Conservation (phyloP, 2,797 vertebrate genomes). For the Trachurus trachurus region DNA sequence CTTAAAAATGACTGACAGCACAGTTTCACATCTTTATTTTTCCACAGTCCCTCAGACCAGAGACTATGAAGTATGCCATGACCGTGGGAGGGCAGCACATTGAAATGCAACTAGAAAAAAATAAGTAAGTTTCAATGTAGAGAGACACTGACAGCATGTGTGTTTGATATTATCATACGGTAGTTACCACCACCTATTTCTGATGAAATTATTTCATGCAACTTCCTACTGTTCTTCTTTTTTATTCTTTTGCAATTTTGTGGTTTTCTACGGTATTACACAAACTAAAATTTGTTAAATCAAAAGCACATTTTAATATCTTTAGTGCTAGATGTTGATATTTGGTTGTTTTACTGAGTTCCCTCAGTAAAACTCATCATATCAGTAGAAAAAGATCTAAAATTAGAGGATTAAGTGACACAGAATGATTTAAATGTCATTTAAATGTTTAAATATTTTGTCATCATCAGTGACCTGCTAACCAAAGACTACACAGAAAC, state of each 20-base stretch:
- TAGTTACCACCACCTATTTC: no score
- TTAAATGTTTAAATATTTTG: neutral
- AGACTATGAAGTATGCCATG: conserved; percentile 79
- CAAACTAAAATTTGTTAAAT: neutral
- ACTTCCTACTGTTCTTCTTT: neutral
- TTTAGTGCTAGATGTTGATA: neutral
- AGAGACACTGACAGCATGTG: no score
- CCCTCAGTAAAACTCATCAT: neutral
- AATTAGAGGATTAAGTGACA: neutral
- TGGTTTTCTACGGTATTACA: neutral
- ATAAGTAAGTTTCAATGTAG: conserved; percentile 68
- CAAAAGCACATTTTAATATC: neutral
- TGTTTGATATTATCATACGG: neutral
- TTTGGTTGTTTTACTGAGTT: neutral
- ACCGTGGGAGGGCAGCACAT: conserved; percentile 77
- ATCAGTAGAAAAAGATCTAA: neutral
- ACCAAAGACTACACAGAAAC: conserved; percentile 83
- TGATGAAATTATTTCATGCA: no score
- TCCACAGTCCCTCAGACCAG: conserved; percentile 69
- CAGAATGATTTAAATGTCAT: neutral
- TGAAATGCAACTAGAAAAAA: conserved; percentile 83
- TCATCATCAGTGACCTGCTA: conserved; percentile 76
- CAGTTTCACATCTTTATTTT: neutral
- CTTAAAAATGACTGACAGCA: neutral
- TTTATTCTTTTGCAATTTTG: neutral